These are phyloP conservation scores for Blastomussa wellsi DNA, from an alignment of 92 coral and sea anemone genomes.

Conservation along the genomic window DNA sequence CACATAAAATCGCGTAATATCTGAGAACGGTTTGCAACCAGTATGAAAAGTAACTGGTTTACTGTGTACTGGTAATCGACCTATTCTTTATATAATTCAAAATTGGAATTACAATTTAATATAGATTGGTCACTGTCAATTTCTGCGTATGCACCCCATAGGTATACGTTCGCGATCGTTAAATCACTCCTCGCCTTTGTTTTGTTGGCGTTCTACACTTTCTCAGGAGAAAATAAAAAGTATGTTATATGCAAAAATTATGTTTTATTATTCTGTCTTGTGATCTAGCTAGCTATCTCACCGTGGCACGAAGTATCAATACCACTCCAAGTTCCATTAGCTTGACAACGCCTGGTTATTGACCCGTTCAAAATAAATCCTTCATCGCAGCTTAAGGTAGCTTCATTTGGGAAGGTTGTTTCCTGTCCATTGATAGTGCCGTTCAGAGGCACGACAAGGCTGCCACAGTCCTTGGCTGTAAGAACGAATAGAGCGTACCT, in stretches of 20 bases:
- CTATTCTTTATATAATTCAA: background rate
- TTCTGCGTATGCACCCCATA: no score
- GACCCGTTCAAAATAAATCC: slow-evolving; percentile 54
- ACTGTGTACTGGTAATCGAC: background rate
- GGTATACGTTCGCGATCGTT: no score
- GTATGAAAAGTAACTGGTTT: background rate
- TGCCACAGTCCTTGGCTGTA: slow-evolving; percentile 51
- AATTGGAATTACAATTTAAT: no score
- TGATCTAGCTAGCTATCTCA: background rate
- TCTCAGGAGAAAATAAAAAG: no score
- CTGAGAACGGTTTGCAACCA: background rate
- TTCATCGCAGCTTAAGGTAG: slow-evolving; percentile 41
- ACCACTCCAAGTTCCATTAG: slow-evolving; percentile 45
- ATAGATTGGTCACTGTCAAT: no score
- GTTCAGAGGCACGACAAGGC: slow-evolving; percentile 39
- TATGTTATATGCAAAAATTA: no score
- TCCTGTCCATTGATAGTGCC: slow-evolving; percentile 27
- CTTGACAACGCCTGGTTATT: slow-evolving; percentile 32
- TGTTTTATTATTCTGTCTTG: background rate
- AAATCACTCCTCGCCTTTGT: no score
- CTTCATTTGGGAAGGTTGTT: slow-evolving; percentile 43
- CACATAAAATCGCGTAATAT: no score
- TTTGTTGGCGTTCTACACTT: no score
- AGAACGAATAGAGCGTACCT: background rate
- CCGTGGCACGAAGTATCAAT: slow-evolving; percentile 25